Conservation (phyloP, 2,113 vertebrate species). For the Stigmatopora argus region DNA sequence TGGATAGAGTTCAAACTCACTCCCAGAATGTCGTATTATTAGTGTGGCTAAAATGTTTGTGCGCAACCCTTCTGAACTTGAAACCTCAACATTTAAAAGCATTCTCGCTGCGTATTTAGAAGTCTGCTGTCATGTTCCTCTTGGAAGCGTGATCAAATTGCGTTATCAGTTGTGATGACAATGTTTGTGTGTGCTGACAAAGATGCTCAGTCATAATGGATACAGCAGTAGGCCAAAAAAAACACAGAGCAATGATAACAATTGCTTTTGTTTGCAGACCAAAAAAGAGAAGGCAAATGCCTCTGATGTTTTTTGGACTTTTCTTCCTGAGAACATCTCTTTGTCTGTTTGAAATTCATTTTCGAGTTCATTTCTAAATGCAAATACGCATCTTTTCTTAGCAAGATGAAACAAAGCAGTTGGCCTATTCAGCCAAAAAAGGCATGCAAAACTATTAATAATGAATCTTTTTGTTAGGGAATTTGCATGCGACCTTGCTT, state of each 20-base stretch:
- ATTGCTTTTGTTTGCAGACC: not conserved
- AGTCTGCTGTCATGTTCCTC: not conserved
- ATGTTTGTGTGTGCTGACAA: not conserved
- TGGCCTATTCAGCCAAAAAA: not conserved
- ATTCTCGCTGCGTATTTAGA: not conserved
- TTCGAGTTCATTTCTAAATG: not conserved
- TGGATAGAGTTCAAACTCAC: not conserved
- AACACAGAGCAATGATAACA: not conserved
- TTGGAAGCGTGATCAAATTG: not conserved
- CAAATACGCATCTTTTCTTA: not conserved
- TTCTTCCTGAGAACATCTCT: not conserved
- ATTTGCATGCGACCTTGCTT: not conserved
- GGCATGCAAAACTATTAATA: not conserved
- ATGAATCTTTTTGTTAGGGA: not conserved
- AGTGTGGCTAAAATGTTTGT: not conserved
- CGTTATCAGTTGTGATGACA: not conserved
- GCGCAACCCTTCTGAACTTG: not conserved
- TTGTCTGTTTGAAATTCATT: not conserved
- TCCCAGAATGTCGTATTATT: not conserved
- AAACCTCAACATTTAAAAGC: not conserved
- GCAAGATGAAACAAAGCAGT: not conserved
- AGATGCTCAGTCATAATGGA: not conserved
- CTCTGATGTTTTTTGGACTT: not conserved
- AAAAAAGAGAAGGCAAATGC: not conserved
- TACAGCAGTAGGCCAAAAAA: not conserved